A percentile compares a stretch with the other conserved stretches of the same genome.
phyloP scores from a whole-genome alignment of 2,888 invertebrate species.

The Eurois occulta region DNA sequence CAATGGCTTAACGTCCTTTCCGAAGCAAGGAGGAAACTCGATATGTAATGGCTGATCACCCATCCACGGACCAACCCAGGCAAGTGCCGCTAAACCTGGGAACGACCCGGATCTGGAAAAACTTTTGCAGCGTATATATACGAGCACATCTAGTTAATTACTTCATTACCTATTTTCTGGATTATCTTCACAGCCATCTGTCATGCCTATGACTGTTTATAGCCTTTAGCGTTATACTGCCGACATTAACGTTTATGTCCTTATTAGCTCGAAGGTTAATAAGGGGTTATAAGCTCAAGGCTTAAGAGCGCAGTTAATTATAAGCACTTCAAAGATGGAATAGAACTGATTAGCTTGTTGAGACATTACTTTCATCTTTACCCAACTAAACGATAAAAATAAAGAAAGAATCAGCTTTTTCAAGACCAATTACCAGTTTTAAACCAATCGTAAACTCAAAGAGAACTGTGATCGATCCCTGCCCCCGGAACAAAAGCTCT shows the following conservation, averaged over 20 bases:
- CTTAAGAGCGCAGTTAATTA: conserved; percentile 12
- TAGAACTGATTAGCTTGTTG: neutral
- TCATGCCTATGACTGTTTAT: conserved; percentile 19
- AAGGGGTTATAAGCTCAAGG: conserved; percentile 23
- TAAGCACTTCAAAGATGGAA: conserved; percentile 16
- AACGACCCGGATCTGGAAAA: neutral
- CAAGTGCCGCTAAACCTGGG: neutral
- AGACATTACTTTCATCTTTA: neutral
- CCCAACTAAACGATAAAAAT: neutral
- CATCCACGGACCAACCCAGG: neutral
- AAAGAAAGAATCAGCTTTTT: conserved; percentile 23
- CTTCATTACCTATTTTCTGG: neutral
- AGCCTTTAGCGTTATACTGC: conserved; percentile 31
- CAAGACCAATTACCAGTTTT: conserved; percentile 43
- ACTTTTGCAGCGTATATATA: too few relatives aligned
- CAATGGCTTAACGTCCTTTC: neutral
- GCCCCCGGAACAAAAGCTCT: conserved; percentile 45
- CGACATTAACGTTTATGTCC: conserved; percentile 38
- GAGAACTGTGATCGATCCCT: conserved; percentile 26
- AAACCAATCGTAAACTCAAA: conserved; percentile 51
- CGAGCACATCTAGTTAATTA: neutral
- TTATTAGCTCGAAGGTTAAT: conserved; percentile 40
- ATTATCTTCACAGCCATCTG: conserved; percentile 26
- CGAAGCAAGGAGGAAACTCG: neutral
- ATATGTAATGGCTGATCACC: neutral